Conservation (phyloP, 1,140 invertebrate species). For the Potamilus streckersoni region DNA sequence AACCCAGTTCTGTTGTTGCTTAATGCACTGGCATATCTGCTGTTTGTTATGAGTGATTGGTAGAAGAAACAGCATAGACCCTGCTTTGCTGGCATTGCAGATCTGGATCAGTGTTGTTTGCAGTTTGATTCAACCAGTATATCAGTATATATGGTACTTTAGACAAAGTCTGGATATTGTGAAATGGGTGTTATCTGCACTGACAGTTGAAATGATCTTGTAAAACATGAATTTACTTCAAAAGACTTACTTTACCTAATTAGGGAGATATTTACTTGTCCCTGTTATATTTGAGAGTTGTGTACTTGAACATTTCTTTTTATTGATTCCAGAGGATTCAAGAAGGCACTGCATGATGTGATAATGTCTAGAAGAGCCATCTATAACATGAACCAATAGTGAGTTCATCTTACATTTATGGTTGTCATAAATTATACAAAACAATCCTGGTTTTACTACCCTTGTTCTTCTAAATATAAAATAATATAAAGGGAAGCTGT, state of each 20-base stretch:
- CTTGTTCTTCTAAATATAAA: too few species aligned
- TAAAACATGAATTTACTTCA: background rate
- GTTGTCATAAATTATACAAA: too few species aligned
- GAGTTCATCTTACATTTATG: conserved; percentile 37
- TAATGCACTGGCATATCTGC: too few species aligned
- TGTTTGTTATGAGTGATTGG: too few species aligned
- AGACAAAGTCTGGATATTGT: background rate
- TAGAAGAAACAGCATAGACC: too few species aligned
- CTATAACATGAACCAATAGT: conserved; percentile 97
- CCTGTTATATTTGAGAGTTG: background rate
- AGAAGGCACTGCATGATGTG: conserved; percentile 98
- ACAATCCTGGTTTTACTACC: too few species aligned
- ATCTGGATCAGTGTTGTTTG: too few species aligned
- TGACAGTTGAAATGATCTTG: background rate
- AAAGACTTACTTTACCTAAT: background rate
- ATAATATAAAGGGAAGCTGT: too few species aligned
- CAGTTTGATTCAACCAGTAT: too few species aligned
- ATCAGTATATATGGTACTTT: background rate
- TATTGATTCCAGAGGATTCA: conserved; percentile 83
- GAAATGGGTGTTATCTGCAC: background rate
- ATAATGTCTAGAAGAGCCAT: conserved; percentile 96
- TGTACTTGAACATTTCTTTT: conserved; percentile 7
- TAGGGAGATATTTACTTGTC: background rate
- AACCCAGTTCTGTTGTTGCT: too few species aligned
- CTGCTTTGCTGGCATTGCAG: too few species aligned